Evolutionary conservation across 2,797 vertebrate genomes (phyloP).

Genomic region (Poeciliopsis turneri): DNA sequence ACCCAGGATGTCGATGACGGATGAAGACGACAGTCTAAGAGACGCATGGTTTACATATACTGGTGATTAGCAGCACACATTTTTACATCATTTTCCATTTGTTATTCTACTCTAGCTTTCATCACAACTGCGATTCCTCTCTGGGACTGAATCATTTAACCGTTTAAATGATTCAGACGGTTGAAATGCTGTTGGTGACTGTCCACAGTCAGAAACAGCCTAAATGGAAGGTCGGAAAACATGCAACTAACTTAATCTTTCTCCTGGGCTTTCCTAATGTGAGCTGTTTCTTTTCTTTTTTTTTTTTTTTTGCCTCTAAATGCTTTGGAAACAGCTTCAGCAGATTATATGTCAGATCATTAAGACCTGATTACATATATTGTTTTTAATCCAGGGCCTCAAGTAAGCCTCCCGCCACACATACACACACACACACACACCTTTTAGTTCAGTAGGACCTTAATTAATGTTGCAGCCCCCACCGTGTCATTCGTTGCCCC

Average conservation of each 20-base stretch:
- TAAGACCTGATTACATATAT: slow-evolving; percentile 39
- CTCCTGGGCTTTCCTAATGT: slow-evolving; percentile 40
- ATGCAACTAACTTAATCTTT: slow-evolving; percentile 36
- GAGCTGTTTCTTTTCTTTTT: slow-evolving; percentile 18
- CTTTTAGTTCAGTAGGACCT: slow-evolving; percentile 45
- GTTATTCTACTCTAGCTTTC: slow-evolving; percentile 22
- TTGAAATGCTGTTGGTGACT: slow-evolving; percentile 55
- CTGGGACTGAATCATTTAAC: slow-evolving; percentile 6
- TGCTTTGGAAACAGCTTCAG: slow-evolving; percentile 56
- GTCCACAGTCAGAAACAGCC: slow-evolving; percentile 47
- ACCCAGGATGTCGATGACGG: neutral
- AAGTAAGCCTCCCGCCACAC: slow-evolving; percentile 39
- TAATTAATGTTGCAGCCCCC: slow-evolving; percentile 56
- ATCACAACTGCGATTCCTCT: slow-evolving; percentile 24
- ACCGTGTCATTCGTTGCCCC: slow-evolving; percentile 9
- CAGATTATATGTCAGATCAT: slow-evolving; percentile 55
- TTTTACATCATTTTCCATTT: slow-evolving; percentile 12
- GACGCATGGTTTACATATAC: slow-evolving; percentile 6
- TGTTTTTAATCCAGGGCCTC: slow-evolving; percentile 37
- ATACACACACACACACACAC: slow-evolving; percentile 18
- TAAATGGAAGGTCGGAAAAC: slow-evolving; percentile 39
- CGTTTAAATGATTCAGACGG: slow-evolving; percentile 22
- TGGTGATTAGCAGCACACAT: slow-evolving; percentile 4
- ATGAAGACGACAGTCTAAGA: slow-evolving; percentile 4
- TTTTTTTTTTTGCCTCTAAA: slow-evolving; percentile 30